These are phyloP conservation scores for Drosophila dunni DNA, from an alignment of 1,140 invertebrate genomes.

Conservation along the genomic window DNA sequence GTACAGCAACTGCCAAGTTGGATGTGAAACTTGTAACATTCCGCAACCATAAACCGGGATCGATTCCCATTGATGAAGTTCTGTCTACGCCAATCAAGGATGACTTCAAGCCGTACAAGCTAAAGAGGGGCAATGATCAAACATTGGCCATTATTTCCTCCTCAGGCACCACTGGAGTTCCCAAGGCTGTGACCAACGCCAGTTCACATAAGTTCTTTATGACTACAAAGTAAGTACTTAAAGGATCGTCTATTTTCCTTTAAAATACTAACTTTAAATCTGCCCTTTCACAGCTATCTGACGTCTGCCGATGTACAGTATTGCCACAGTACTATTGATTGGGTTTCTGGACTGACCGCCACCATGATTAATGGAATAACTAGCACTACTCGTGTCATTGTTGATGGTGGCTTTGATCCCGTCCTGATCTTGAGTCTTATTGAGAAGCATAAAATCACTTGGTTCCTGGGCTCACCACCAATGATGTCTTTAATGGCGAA, in stretches of 20 bases:
- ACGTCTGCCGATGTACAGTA: conserved; percentile 26
- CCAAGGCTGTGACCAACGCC: conserved; percentile 90
- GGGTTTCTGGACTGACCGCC: conserved; percentile 40
- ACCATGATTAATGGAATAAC: conserved; percentile 10
- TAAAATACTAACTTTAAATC: neutral
- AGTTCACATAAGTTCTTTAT: conserved; percentile 80
- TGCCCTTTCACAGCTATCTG: conserved; percentile 13
- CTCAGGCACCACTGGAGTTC: conserved; percentile 91
- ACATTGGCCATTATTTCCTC: conserved; percentile 84
- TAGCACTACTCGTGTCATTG: conserved; percentile 28
- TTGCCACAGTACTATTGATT: conserved; percentile 47
- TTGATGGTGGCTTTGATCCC: conserved; percentile 18
- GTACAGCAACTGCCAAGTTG: conserved; percentile 13
- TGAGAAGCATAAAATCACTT: conserved; percentile 44
- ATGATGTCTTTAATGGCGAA: conserved; percentile 36
- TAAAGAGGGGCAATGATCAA: conserved; percentile 47
- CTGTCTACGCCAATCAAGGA: conserved; percentile 23
- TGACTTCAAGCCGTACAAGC: conserved; percentile 27
- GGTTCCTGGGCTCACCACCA: conserved; percentile 18
- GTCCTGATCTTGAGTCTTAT: neutral
- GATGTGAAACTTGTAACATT: conserved; percentile 31
- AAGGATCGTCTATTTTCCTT: neutral
- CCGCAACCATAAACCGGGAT: conserved; percentile 31
- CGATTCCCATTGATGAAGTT: conserved; percentile 19
- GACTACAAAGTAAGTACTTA: conserved; percentile 23